Evolutionary conservation across 2,113 vertebrate genomes (phyloP).

Genomic region (Rhegmatorhina hoffmannsi): DNA sequence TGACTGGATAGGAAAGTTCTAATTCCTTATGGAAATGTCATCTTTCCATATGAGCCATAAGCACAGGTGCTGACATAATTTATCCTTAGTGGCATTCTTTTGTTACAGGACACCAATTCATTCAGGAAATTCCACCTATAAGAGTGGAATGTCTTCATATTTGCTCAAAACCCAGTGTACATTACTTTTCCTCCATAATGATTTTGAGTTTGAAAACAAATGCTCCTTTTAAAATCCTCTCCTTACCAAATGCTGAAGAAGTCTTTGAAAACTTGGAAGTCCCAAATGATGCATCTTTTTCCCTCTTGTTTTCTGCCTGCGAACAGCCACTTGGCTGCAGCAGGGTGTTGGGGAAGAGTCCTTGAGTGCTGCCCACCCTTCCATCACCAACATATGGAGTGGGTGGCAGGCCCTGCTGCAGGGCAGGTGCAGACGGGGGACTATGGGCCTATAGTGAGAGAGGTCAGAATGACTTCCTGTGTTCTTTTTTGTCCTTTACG

Average conservation of each 20-base stretch:
- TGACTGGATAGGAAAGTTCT: neutral
- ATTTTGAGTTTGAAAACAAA: neutral
- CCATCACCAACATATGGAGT: accelerated
- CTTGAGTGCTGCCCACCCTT: neutral
- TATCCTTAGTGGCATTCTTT: neutral
- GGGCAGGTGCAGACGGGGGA: accelerated
- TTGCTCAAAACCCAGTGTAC: neutral
- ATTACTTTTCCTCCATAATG: neutral
- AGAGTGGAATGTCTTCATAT: neutral
- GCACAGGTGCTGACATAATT: neutral
- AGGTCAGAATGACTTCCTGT: neutral
- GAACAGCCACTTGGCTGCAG: neutral
- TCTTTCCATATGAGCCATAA: neutral
- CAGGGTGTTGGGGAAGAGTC: neutral
- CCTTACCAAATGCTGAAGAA: neutral
- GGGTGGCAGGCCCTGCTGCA: accelerated
- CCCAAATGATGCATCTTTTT: neutral
- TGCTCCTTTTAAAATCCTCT: neutral
- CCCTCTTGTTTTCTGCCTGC: neutral
- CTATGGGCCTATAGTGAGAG: neutral
- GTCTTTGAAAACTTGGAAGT: neutral
- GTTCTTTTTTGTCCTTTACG: neutral
- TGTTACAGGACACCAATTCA: neutral
- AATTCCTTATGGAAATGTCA: neutral
- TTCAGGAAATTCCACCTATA: neutral